A percentile compares a stretch with the other conserved stretches of the same genome.
Evolutionary conservation across 2,888 invertebrate genomes (phyloP).

Genomic region (Galerucella nymphaeae): DNA sequence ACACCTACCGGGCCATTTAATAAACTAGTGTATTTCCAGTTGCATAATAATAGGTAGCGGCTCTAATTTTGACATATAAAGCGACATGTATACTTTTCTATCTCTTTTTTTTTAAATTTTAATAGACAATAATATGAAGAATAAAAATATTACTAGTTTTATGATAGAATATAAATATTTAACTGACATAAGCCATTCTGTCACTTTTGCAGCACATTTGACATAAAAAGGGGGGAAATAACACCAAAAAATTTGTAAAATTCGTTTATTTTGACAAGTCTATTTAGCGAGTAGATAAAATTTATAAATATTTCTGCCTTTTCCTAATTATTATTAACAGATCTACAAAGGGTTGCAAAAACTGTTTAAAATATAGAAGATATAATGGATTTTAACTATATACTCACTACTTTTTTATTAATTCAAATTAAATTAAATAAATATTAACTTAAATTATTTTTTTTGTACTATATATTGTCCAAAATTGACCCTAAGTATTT

Average conservation of each 20-base stretch:
- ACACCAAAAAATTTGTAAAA: slow-evolving; percentile 25
- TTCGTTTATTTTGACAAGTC: slow-evolving; percentile 22
- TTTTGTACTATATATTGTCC: slow-evolving; percentile 1
- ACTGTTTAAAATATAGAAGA: slow-evolving; percentile 5
- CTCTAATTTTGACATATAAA: no score
- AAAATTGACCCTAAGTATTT: not conserved
- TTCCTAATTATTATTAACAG: slow-evolving; percentile 17
- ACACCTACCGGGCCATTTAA: not conserved
- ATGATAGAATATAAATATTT: not conserved
- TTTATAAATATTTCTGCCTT: slow-evolving; percentile 25
- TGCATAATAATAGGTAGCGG: no score
- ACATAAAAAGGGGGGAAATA: not conserved
- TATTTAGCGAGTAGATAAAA: slow-evolving; percentile 28
- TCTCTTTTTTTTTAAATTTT: no score
- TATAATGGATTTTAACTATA: not conserved
- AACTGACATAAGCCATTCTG: slow-evolving; percentile 1
- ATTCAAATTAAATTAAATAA: not conserved
- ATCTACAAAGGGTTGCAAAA: slow-evolving; percentile 15
- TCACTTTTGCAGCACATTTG: not conserved
- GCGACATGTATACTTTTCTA: no score
- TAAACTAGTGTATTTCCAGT: not conserved
- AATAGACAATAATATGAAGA: no score
- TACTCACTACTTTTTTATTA: not conserved
- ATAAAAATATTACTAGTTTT: no score
- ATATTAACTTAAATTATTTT: not conserved